These are phyloP conservation scores for Blastobasis adustella DNA, from an alignment of 2,888 invertebrate genomes.

Conservation along the genomic window DNA sequence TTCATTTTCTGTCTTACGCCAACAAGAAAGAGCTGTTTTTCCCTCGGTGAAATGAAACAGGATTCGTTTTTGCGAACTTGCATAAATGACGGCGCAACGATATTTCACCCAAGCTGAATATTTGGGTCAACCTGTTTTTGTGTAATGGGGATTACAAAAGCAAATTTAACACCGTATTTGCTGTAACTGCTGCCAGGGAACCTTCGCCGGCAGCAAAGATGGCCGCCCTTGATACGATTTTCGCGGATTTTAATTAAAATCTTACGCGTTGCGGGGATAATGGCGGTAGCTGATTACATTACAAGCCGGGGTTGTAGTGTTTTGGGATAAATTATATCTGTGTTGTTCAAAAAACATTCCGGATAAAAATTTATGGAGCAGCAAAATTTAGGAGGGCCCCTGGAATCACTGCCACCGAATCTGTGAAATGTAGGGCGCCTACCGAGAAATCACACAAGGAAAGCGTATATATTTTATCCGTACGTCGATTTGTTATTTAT, in stretches of 20 bases:
- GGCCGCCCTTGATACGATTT: slow-evolving; percentile 55
- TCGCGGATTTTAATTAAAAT: slow-evolving; percentile 69
- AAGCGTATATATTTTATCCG: slow-evolving; percentile 68
- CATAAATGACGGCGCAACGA: slow-evolving; percentile 65
- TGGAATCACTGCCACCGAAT: slow-evolving; percentile 27
- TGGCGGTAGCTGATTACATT: slow-evolving; percentile 50
- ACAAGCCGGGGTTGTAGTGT: slow-evolving; percentile 30
- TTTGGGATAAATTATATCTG: not conserved
- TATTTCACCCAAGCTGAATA: slow-evolving; percentile 64
- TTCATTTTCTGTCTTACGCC: slow-evolving; percentile 47
- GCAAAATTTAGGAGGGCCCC: not conserved
- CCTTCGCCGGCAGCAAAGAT: slow-evolving; percentile 60
- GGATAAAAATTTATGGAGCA: not conserved
- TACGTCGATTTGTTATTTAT: slow-evolving; percentile 74
- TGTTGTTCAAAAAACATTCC: not conserved
- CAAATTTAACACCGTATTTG: slow-evolving; percentile 68
- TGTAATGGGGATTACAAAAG: slow-evolving; percentile 68
- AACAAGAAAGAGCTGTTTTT: slow-evolving; percentile 48
- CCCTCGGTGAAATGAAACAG: slow-evolving; percentile 41
- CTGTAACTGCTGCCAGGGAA: slow-evolving; percentile 57
- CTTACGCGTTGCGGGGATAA: slow-evolving; percentile 53
- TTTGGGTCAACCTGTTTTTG: slow-evolving; percentile 74
- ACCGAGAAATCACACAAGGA: slow-evolving; percentile 51
- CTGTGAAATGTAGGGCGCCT: slow-evolving; percentile 28
- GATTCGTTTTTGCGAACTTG: slow-evolving; percentile 69